These are phyloP conservation scores for Mus minutoides DNA, from an alignment of 2,797 vertebrate species.

Conservation along the genomic window DNA sequence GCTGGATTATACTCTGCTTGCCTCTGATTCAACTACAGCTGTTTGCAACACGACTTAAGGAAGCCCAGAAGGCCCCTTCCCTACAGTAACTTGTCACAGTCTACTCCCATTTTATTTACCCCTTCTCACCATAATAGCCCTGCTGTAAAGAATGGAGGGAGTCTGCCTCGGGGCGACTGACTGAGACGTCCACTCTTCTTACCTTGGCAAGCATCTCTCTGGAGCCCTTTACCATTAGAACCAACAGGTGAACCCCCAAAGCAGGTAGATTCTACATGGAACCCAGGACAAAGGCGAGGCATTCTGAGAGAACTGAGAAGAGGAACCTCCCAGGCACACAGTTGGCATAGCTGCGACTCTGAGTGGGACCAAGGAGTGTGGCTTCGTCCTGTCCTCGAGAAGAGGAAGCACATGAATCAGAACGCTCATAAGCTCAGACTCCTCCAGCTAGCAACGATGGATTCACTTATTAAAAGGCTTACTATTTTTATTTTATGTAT, in stretches of 20 bases:
- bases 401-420: not conserved
- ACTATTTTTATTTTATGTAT: not conserved
- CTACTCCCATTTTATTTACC: not conserved
- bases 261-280: slow-evolving; percentile 17
- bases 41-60: slow-evolving; percentile 21
- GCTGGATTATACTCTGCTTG: not conserved
- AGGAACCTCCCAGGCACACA: not conserved
- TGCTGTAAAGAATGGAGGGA: not conserved
- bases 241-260: not conserved
- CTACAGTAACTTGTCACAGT: not conserved
- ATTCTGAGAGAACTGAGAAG: slow-evolving; percentile 27
- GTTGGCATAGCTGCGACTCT: not conserved
- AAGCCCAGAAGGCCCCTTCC: slow-evolving; percentile 15
- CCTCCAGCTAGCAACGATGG: not conserved
- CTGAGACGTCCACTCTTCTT: not conserved
- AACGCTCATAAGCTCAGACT: not conserved
- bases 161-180: not conserved
- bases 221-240: not conserved
- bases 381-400: not conserved
- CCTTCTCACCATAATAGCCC: not conserved
- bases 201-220: not conserved
- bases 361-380: not conserved
- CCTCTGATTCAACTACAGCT: not conserved
- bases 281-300: not conserved
- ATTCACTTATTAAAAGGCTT: not conserved